phyloP scores from a whole-genome alignment of 2,888 invertebrate genomes.

The Tenthredo scrophulariae region DNA sequence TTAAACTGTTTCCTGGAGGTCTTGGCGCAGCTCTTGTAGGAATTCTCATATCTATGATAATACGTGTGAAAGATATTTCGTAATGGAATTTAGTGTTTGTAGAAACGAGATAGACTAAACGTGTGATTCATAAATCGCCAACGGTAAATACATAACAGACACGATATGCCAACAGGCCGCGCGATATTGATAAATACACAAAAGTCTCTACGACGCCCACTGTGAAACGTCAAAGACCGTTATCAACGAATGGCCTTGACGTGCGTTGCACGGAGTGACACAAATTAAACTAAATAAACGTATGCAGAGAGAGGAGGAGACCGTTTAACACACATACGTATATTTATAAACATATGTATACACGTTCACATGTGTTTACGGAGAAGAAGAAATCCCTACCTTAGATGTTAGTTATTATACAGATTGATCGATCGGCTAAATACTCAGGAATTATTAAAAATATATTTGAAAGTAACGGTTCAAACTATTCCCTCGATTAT shows the following conservation, averaged over 20 bases:
- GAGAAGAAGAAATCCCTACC: neutral
- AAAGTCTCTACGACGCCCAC: slow-evolving; percentile 22
- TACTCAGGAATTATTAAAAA: neutral
- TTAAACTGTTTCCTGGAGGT: slow-evolving; percentile 78
- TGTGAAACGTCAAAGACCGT: slow-evolving; percentile 43
- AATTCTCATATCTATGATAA: slow-evolving; percentile 81
- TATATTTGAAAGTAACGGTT: neutral
- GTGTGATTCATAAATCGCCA: slow-evolving; percentile 5
- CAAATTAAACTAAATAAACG: slow-evolving; percentile 41
- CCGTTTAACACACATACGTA: neutral
- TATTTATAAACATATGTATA: neutral
- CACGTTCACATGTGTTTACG: neutral
- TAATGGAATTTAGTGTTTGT: neutral
- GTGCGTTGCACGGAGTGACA: slow-evolving; percentile 47
- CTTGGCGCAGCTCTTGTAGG: slow-evolving; percentile 82
- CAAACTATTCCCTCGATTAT: neutral
- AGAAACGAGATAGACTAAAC: neutral
- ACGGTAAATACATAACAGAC: neutral
- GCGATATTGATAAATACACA: neutral
- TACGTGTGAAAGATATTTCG: slow-evolving; percentile 19
- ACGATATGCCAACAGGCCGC: neutral
- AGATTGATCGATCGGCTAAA: neutral
- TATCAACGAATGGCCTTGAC: slow-evolving; percentile 47
- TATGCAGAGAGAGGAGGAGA: neutral
- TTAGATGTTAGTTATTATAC: neutral